phyloP scores from a whole-genome alignment of 2,888 invertebrate species.

The Lithophane semibrunnea region DNA sequence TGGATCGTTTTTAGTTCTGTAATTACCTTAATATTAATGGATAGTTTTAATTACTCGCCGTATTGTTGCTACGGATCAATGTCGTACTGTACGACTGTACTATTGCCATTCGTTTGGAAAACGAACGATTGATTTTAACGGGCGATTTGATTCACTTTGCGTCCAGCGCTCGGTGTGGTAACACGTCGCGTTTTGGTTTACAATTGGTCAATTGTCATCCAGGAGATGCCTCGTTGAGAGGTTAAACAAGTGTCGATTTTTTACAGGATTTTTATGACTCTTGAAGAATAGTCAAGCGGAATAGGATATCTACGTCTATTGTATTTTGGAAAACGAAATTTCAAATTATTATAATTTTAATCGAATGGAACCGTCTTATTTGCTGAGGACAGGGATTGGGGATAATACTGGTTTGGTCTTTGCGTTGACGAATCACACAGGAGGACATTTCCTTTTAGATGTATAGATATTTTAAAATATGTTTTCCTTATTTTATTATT shows the following conservation, averaged over 20 bases:
- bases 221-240: too few relatives aligned
- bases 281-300: too few relatives aligned
- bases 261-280: too few relatives aligned
- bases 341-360: neutral
- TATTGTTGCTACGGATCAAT: neutral
- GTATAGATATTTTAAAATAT: neutral
- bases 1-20: neutral
- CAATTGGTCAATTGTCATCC: too few relatives aligned
- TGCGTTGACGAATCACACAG: neutral
- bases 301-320: too few relatives aligned
- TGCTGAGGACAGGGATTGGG: too few relatives aligned
- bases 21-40: neutral
- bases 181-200: too few relatives aligned
- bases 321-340: neutral
- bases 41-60: neutral
- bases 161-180: too few relatives aligned
- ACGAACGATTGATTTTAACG: neutral
- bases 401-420: neutral
- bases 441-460: neutral
- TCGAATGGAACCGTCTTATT: neutral
- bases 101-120: neutral
- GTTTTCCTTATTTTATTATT: neutral
- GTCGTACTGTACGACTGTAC: neutral
- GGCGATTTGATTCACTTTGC: too few relatives aligned
- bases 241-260: too few relatives aligned